Evolutionary conservation across 2,797 vertebrate genomes (phyloP).

Genomic region (Linurgus olivaceus): DNA sequence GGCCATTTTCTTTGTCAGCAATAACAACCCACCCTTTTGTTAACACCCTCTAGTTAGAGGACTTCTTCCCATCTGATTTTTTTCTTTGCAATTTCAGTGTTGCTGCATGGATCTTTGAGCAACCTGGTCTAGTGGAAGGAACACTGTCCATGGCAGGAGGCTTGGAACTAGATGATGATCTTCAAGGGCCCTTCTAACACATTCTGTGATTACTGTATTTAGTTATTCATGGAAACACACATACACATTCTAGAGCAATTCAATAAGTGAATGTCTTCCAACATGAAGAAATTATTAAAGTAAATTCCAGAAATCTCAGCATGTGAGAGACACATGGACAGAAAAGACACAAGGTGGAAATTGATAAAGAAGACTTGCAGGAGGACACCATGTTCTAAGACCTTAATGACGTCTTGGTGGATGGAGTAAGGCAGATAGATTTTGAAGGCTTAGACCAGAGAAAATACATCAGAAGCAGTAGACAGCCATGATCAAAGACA

Average conservation of each 20-base stretch:
- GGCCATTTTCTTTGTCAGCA: not conserved
- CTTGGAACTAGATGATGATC: not conserved
- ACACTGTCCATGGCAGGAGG: not conserved
- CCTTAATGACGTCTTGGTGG: not conserved
- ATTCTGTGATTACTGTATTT: not conserved
- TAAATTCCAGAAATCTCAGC: not conserved
- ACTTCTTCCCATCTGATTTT: not conserved
- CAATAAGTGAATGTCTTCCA: not conserved
- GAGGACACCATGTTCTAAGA: fast-evolving
- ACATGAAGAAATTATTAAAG: not conserved
- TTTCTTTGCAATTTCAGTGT: not conserved
- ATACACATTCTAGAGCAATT: not conserved
- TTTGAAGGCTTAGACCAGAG: not conserved
- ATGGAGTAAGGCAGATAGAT: not conserved
- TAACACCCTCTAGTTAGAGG: not conserved
- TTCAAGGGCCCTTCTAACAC: not conserved
- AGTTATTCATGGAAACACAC: not conserved
- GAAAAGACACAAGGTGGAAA: not conserved
- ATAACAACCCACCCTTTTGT: not conserved
- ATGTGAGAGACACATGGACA: not conserved
- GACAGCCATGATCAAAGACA: not conserved
- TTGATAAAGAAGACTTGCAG: not conserved
- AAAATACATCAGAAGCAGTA: not conserved
- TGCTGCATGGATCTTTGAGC: not conserved
- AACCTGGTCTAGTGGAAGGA: not conserved